Conservation (phyloP, 2,888 invertebrate species). For the Pristionchus maxplancki region DNA sequence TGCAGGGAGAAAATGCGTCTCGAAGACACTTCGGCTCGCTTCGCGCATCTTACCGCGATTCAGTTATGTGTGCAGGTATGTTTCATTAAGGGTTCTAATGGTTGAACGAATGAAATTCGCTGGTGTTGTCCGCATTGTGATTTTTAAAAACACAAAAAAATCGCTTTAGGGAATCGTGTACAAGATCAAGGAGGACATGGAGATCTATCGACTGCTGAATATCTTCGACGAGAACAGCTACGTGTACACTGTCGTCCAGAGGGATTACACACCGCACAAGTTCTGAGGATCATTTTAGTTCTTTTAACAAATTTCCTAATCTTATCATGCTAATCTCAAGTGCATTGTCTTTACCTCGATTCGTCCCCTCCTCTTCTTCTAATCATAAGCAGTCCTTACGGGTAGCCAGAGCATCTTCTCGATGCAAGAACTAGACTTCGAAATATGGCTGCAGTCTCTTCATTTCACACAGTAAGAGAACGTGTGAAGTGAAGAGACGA, state of each 20-base stretch:
- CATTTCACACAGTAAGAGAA: too few relatives aligned
- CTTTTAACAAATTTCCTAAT: neutral
- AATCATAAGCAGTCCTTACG: neutral
- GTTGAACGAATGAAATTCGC: neutral
- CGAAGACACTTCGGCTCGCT: slow-evolving; percentile 5
- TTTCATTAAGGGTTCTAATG: neutral
- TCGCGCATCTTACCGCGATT: slow-evolving; percentile 36
- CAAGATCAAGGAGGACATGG: slow-evolving; percentile 50
- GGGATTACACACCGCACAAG: slow-evolving; percentile 1
- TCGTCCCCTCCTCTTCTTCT: neutral
- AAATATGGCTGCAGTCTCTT: too few relatives aligned
- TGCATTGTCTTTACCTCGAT: neutral
- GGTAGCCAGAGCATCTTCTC: neutral
- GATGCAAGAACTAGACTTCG: neutral
- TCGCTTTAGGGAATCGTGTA: slow-evolving; percentile 21
- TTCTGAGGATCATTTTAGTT: neutral
- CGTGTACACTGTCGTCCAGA: slow-evolving; percentile 38
- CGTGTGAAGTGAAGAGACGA: neutral
- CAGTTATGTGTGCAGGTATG: slow-evolving; percentile 43
- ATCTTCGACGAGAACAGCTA: slow-evolving; percentile 44
- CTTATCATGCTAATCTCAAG: neutral
- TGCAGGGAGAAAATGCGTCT: slow-evolving; percentile 41
- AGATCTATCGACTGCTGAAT: slow-evolving; percentile 45
- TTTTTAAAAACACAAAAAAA: neutral
- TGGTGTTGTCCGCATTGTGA: neutral